These are phyloP conservation scores for Manacus vitellinus DNA, from an alignment of 2,113 vertebrate genomes.

Conservation along the genomic window DNA sequence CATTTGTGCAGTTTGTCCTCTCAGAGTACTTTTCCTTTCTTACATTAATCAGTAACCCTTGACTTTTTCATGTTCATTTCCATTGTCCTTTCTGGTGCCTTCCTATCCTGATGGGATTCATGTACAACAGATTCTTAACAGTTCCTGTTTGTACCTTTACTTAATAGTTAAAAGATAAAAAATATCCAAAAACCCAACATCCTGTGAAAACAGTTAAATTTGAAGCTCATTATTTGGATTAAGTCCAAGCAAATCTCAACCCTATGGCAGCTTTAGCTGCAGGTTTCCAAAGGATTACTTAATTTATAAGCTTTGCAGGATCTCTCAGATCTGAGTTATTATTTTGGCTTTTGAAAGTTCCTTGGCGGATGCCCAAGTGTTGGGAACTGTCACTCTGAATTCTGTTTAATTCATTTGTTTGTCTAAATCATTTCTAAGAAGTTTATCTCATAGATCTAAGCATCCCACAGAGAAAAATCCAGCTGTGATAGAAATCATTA, in stretches of 20 bases:
- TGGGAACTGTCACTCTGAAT: constrained; percentile 26
- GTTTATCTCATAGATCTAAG: not conserved
- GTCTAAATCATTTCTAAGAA: constrained; percentile 37
- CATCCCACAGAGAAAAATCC: constrained; percentile 7
- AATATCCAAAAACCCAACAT: not conserved
- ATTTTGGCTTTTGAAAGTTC: constrained; percentile 51
- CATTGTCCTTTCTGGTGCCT: not conserved
- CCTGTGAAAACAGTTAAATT: constrained; percentile 30
- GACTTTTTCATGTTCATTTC: not conserved
- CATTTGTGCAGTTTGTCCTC: not conserved
- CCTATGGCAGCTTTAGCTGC: constrained; percentile 3
- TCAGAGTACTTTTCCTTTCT: not conserved
- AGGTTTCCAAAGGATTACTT: constrained; percentile 49
- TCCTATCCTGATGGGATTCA: not conserved
- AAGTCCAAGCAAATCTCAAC: constrained; percentile 24
- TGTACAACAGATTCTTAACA: not conserved
- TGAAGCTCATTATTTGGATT: constrained; percentile 24
- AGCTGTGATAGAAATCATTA: constrained; percentile 29
- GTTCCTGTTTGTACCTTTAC: not conserved
- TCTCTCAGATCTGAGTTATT: constrained; percentile 41
- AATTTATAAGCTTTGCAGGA: constrained; percentile 42
- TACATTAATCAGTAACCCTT: not conserved
- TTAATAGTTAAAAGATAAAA: not conserved
- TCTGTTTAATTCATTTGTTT: constrained; percentile 36
- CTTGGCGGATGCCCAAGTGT: constrained; percentile 9